Evolutionary conservation across 2,888 invertebrate genomes (phyloP), one percentile per base, ranked within the genome.

Genomic region (Callyntrura sp.): DNA sequence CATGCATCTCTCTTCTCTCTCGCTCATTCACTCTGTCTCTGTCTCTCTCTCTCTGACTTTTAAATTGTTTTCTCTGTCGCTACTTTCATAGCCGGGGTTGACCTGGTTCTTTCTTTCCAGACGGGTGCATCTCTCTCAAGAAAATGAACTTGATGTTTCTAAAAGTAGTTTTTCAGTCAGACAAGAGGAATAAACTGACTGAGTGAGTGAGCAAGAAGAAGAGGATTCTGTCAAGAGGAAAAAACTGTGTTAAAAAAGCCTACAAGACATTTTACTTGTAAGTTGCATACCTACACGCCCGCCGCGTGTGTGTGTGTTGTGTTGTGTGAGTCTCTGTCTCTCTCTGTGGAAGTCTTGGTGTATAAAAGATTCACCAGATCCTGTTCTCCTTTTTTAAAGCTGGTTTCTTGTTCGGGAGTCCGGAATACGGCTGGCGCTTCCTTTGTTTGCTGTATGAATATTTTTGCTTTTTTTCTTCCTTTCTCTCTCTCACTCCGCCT

Each of bases 101-200:
- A 70, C 70, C 62, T n/a, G 45, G n/a, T 45, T 45, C 8, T 35
- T 70, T 70, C 45, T 43, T 45, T 70, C 70, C 70, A 45, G 45
- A 17, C 45, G 45, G 45, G n/a, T 70, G 70, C 43, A 45, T 43
- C 45, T 70, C 45, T 70, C 17, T 43, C 70, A 43, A 20, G 70
- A 35, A n/a, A 70, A 70, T 70, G 70, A 70, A 70, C 45, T 70
- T 70, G 70, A 70, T 70, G 70, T 20, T 70, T 70, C 45, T 23
- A 62, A 45, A 11, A 62, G 65, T 28, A 65, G 65, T 65, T 65
- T n/a, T 65, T 65, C 65, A 65, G 65, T 35, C 65, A 28, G 28
- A 9, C 23, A 25, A 65, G 23, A 35, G 28, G 28, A 35, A 35
- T 35, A 35, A 35, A 35, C 35, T 35, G 35, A 35, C 35, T 35